Base-by-base conservation (phyloP, 2,888 invertebrate species). In the Epirrhoe alternata region DNA sequence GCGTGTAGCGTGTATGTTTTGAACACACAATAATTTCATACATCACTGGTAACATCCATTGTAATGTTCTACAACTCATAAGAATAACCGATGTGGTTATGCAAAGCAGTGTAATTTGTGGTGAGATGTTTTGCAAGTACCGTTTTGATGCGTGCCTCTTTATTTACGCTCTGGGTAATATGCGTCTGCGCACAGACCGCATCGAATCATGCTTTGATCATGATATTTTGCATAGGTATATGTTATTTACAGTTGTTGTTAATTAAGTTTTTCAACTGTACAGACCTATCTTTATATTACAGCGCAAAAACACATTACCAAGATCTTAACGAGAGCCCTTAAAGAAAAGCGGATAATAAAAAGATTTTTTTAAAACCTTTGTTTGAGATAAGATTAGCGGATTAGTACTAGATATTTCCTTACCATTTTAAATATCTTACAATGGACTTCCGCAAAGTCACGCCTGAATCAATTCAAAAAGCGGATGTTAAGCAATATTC, bases 111-210 rank as follows among this genome's bases (percentile, higher is more conserved):
- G 49, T 66, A 68, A 70, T 70, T 66, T 70, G 66, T 45, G 64
- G 68, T 61, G 54, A 57, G 55, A 68, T 66, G 59, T 57, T 69
- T 59, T 56, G 60, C 68, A 69, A 62, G 72, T 76, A 77, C 76
- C 66, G 77, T 79, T 72, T 69, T 56, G 33, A 65, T 72, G 70
- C 75, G 72, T 71, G 69, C 69, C 72, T 66, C 71, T 79, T 78
- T 76, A 76, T 81, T 80, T 77, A 81, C 77, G 82, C 80, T 81
- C 64, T 51, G 59, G 16, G 60, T 62, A 58, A 61, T 49, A 17
- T 63, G 74, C 72, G 71, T 67, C 0, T 51, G 72, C 69, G 70
- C 71, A 73, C 64, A 64, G 16, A 67, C 69, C 66, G 61, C 67
- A 66, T 58, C 55, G 35, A 66, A 71, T 66, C 47, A 38, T 70